Conservation (phyloP, 2,888 invertebrate genomes). For the Xylocampa areola region DNA sequence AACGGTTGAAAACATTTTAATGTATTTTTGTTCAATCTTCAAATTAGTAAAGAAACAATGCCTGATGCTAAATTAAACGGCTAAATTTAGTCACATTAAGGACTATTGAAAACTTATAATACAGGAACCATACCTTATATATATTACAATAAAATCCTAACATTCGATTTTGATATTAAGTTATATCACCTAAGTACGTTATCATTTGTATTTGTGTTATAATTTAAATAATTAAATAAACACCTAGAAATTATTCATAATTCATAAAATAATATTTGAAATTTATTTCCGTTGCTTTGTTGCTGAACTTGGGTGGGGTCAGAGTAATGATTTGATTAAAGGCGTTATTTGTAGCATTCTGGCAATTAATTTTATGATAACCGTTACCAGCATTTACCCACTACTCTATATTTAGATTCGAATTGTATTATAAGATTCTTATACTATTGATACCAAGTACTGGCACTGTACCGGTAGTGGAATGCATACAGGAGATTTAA, state of each 20-base stretch:
- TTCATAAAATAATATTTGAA: conserved; percentile 1
- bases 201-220: too few species aligned
- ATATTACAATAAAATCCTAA: not conserved
- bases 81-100: not conserved
- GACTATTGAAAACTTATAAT: conserved; percentile 4
- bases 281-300: conserved; percentile 22
- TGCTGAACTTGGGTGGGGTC: conserved; percentile 52
- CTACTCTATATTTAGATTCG: not conserved
- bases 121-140: not conserved
- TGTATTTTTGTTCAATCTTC: not conserved
- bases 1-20: too few species aligned
- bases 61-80: not conserved
- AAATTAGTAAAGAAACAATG: not conserved
- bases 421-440: not conserved
- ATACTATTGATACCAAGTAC: too few species aligned
- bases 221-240: too few species aligned
- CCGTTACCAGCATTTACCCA: not conserved
- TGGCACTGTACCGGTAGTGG: not conserved
- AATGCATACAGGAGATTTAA: not conserved
- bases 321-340: conserved; percentile 29
- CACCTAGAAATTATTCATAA: too few species aligned
- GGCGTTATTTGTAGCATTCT: conserved; percentile 10
- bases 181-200: not conserved
- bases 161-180: not conserved
- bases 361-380: conserved; percentile 16